Conservation (phyloP, 2,797 vertebrate genomes). For the Harpagifer antarcticus region DNA sequence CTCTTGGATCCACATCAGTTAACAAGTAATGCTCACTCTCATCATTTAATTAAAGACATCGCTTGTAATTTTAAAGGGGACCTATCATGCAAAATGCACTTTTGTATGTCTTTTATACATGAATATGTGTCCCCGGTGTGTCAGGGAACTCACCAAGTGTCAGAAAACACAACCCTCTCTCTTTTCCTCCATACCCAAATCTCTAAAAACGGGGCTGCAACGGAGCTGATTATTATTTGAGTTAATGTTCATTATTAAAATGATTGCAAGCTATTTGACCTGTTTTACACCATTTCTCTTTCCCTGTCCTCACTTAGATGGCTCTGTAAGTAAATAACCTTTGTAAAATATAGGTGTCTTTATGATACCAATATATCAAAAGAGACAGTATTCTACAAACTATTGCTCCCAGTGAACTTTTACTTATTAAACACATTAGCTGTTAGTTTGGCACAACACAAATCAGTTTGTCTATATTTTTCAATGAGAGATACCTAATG, state of each 20-base stretch:
- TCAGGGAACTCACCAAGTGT: too few relatives aligned
- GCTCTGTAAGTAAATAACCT: slow-evolving; percentile 6
- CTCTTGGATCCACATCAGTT: too few relatives aligned
- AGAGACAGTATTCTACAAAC: neutral
- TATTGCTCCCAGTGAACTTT: neutral
- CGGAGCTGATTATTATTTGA: too few relatives aligned
- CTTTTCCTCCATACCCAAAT: too few relatives aligned
- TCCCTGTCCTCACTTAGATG: slow-evolving; percentile 7
- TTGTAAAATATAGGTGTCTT: neutral
- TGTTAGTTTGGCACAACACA: neutral
- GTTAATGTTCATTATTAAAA: neutral
- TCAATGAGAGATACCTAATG: neutral
- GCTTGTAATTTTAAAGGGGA: too few relatives aligned
- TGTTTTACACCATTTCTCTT: neutral
- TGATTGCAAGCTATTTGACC: too few relatives aligned
- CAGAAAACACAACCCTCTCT: too few relatives aligned
- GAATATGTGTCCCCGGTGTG: too few relatives aligned
- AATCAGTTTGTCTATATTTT: neutral
- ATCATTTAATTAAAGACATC: neutral
- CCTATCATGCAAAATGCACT: too few relatives aligned
- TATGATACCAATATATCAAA: neutral
- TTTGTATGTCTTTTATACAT: too few relatives aligned
- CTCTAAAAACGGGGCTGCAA: too few relatives aligned
- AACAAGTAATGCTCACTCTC: neutral
- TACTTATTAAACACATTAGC: neutral